Evolutionary conservation across 2,113 vertebrate species (phyloP), one percentile per base, ranked within the genome.

Genomic region (Psilopogon haemacephalus): DNA sequence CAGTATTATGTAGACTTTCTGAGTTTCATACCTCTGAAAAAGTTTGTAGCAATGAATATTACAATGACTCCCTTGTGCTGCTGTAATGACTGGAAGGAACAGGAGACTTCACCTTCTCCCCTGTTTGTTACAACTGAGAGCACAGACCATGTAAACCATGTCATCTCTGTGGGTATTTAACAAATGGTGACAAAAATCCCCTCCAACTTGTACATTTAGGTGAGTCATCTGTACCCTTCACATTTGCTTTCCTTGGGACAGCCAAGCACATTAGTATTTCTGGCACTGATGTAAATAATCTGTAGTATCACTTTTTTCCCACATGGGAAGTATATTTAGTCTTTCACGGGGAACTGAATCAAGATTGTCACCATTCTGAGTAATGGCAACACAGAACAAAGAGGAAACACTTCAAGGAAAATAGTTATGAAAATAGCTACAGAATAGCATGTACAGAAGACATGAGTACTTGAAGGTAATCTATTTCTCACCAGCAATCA

Each of bases 331-430:
- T 60, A 68, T 24, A 62, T 84, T 74, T 80, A 62, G 30, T 84
- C 35, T 72, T 38, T 37, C 38, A 75, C 27, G 44, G 65, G 72
- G 83, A 85, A 92, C 76, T 55, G 86, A 93, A 96, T 93, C 48
- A 86, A 90, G 71, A 58, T 12, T 92, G 67, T 82, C 77, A 82
- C 67, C 59, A 48, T 72, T 75, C 32, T 82, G 38, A 89, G 62
- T 64, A 54, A 60, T 15, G 10, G 71, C 74, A 94, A 81, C 65
- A 33, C 20, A 75, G 77, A 84, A 90, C n/a, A 80, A 91, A 80
- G 14, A 88, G 58, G 84, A 84, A 95, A 92, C 63, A 90, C 67
- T 92, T 96, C 80, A 93, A 71, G 54, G 59, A 88, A 92, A 95
- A 81, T 86, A 72, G 48, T 84, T 78, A 82, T 32, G 69, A 75